A percentile compares a stretch with the other conserved stretches of the same genome.
Conservation (phyloP, 2,797 vertebrate genomes). For the Moxostoma hubbsi region DNA sequence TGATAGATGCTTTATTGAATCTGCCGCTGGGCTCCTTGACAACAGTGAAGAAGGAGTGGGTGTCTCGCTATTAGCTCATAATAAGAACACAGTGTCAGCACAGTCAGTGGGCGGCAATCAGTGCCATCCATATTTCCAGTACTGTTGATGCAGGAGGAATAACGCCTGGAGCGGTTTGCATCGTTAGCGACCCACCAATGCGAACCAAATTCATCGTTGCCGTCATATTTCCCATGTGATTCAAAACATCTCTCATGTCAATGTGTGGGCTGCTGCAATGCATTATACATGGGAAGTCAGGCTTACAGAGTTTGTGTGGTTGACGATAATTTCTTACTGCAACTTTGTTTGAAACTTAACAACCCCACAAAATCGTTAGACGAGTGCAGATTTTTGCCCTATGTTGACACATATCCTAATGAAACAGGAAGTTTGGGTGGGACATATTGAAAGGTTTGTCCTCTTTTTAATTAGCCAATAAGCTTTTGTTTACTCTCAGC, state of each 20-base stretch:
- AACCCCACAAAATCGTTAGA: too few species aligned
- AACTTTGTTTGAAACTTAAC: too few species aligned
- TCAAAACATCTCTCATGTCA: slow-evolving; percentile 34
- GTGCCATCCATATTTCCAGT: slow-evolving; percentile 37
- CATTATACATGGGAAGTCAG: slow-evolving; percentile 9
- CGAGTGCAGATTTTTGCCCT: too few species aligned
- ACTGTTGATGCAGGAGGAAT: slow-evolving; percentile 32
- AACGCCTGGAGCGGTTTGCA: slow-evolving; percentile 18
- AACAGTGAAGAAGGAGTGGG: slow-evolving; percentile 51
- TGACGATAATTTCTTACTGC: background rate
- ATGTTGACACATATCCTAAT: too few species aligned
- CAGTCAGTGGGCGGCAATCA: slow-evolving; percentile 44
- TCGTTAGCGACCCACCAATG: slow-evolving; percentile 34
- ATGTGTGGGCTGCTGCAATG: slow-evolving; percentile 28
- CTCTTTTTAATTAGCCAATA: too few species aligned
- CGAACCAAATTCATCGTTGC: slow-evolving; percentile 18
- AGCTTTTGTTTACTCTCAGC: too few species aligned
- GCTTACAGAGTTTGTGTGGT: slow-evolving; percentile 3
- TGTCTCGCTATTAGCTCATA: slow-evolving; percentile 52
- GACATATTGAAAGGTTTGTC: too few species aligned
- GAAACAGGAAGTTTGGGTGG: too few species aligned
- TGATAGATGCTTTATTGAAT: slow-evolving; percentile 54
- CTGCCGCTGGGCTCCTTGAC: slow-evolving; percentile 51
- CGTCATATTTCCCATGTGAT: background rate
- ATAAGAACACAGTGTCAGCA: slow-evolving; percentile 57